Conservation (phyloP, 2,888 invertebrate species). For the Oscheius sp. region DNA sequence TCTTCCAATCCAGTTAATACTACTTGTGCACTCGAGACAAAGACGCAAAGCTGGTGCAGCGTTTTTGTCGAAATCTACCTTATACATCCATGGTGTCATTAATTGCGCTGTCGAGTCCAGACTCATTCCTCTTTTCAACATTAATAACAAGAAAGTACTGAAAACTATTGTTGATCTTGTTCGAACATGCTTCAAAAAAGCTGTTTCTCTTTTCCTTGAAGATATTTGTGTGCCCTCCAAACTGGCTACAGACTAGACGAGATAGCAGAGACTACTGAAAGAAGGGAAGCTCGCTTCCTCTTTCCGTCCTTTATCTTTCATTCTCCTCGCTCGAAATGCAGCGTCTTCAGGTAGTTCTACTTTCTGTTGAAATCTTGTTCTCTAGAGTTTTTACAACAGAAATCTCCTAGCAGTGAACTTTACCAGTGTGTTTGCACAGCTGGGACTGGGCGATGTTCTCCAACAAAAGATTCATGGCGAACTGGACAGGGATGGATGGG, state of each 20-base stretch:
- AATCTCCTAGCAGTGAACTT: constrained; percentile 10
- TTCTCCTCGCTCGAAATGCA: neutral
- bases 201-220: neutral
- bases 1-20: too few species aligned
- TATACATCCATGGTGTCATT: too few species aligned
- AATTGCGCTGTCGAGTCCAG: too few species aligned
- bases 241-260: neutral
- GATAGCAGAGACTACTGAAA: neutral
- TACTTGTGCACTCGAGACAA: too few species aligned
- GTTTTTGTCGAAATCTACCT: too few species aligned
- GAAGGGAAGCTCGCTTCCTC: neutral
- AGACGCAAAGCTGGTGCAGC: too few species aligned
- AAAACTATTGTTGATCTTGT: too few species aligned
- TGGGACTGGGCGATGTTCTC: constrained; percentile 54
- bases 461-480: constrained; percentile 56
- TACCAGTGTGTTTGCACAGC: constrained; percentile 35
- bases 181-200: too few species aligned
- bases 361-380: neutral
- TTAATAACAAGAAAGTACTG: too few species aligned
- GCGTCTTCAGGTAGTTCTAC: constrained; percentile 12
- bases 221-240: neutral
- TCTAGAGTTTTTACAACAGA: constrained; percentile 13
- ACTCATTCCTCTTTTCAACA: too few species aligned
- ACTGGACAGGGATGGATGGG: constrained; percentile 50
- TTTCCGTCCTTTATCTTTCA: constrained; percentile 7